These are phyloP conservation scores for Hirudinaria manillensis DNA, from an alignment of 2,888 invertebrate genomes.

Conservation along the genomic window DNA sequence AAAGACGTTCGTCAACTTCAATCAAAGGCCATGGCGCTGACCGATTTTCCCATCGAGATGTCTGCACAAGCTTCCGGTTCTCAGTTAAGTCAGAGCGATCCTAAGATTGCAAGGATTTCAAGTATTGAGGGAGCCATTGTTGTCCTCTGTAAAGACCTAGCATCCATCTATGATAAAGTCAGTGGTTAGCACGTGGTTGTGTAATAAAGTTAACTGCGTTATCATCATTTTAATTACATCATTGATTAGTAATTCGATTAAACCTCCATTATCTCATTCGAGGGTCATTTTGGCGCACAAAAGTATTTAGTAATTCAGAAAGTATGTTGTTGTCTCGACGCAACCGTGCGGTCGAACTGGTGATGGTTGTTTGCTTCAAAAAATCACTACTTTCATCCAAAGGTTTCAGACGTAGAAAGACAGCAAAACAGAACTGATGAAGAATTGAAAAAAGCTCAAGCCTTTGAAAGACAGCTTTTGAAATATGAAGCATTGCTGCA, in stretches of 20 bases:
- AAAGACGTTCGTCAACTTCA: background rate
- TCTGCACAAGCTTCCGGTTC: background rate
- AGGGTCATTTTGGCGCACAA: background rate
- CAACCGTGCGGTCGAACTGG: background rate
- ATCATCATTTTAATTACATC: too few relatives aligned
- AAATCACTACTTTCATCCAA: background rate
- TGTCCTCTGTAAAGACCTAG: background rate
- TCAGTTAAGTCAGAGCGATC: background rate
- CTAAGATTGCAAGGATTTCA: background rate
- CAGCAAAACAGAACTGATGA: background rate
- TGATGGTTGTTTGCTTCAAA: background rate
- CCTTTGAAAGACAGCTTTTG: conserved; percentile 3
- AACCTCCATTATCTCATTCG: background rate
- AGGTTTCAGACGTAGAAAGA: conserved; percentile 6
- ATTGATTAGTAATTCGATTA: too few relatives aligned
- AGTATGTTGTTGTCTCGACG: background rate
- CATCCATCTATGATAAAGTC: background rate
- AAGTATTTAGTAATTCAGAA: background rate
- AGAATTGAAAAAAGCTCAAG: background rate
- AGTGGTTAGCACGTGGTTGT: background rate
- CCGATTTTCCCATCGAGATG: background rate
- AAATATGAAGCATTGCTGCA: background rate
- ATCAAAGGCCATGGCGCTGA: background rate
- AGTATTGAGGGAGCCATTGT: conserved; percentile 1
- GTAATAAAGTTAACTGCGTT: too few relatives aligned